Percentiles rank a stretch among this genome's conserved stretches.
Evolutionary conservation across 2,888 invertebrate species (phyloP).

Genomic region (Troides aeacus): DNA sequence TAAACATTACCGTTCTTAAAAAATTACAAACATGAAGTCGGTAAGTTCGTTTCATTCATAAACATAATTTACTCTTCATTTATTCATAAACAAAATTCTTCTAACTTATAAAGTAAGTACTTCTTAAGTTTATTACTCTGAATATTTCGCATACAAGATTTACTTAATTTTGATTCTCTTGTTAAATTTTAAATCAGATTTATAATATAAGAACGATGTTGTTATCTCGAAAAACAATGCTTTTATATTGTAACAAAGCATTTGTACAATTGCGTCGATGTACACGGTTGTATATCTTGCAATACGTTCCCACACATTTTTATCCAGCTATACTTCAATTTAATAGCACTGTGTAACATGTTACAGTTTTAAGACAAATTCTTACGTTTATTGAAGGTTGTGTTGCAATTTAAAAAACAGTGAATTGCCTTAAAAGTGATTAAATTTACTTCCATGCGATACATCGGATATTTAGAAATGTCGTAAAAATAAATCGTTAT

Average conservation of each 20-base stretch:
- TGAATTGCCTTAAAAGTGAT: neutral
- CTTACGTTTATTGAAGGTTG: conserved; percentile 13
- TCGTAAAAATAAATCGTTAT: no score
- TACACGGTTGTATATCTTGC: conserved; percentile 14
- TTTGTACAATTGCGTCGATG: conserved; percentile 24
- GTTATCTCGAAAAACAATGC: conserved; percentile 25
- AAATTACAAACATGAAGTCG: conserved; percentile 65
- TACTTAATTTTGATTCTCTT: conserved; percentile 4
- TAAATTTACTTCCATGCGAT: no score
- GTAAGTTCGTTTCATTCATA: conserved; percentile 53
- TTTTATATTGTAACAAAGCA: conserved; percentile 21
- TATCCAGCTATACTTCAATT: conserved; percentile 15
- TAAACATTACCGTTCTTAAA: conserved; percentile 41
- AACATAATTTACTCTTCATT: neutral
- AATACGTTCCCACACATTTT: conserved; percentile 28
- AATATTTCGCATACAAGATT: no score
- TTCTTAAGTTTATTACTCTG: no score
- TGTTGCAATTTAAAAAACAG: conserved; percentile 10
- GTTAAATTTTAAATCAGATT: conserved; percentile 7
- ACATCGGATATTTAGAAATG: no score
- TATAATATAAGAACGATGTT: conserved; percentile 9
- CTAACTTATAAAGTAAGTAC: no score
- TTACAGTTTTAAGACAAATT: conserved; percentile 22
- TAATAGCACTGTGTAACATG: conserved; percentile 20
- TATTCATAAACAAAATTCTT: conserved; percentile 15